A percentile compares a stretch with the other conserved stretches of the same genome.
Conservation (phyloP, 2,797 vertebrate genomes). For the Gorsachius magnificus region DNA sequence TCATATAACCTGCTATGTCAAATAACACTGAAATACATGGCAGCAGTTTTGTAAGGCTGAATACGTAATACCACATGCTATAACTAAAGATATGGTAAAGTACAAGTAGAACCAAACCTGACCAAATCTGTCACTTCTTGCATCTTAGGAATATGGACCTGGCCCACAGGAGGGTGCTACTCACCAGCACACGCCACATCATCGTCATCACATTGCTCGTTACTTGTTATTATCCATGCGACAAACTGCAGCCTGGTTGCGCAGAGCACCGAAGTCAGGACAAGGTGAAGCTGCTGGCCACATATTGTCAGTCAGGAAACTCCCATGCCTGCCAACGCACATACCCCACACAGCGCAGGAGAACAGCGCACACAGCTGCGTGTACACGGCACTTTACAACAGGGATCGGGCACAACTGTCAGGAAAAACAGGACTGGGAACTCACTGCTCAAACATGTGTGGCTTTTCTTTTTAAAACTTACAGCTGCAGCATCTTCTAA, state of each 20-base stretch:
- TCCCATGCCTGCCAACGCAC: fast-evolving
- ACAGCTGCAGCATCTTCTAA: not conserved
- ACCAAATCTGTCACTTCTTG: not conserved
- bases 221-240: too few species aligned
- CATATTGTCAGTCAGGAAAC: fast-evolving
- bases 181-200: not conserved
- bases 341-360: fast-evolving
- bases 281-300: not conserved
- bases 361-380: not conserved
- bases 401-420: not conserved
- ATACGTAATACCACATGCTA: fast-evolving
- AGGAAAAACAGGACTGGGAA: not conserved
- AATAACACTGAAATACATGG: not conserved
- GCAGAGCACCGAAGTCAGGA: not conserved
- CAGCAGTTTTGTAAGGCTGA: not conserved
- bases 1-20: not conserved
- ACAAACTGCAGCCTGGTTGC: not conserved
- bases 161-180: constrained; percentile 18
- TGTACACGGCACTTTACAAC: fast-evolving
- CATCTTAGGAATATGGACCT: not conserved
- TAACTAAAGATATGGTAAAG: not conserved
- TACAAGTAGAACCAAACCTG: not conserved
- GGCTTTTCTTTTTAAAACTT: not conserved
- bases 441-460: fast-evolving
- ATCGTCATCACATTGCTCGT: fast-evolving